phyloP scores from a whole-genome alignment of 2,797 vertebrate species.

The Paedocypris micromegethes region DNA sequence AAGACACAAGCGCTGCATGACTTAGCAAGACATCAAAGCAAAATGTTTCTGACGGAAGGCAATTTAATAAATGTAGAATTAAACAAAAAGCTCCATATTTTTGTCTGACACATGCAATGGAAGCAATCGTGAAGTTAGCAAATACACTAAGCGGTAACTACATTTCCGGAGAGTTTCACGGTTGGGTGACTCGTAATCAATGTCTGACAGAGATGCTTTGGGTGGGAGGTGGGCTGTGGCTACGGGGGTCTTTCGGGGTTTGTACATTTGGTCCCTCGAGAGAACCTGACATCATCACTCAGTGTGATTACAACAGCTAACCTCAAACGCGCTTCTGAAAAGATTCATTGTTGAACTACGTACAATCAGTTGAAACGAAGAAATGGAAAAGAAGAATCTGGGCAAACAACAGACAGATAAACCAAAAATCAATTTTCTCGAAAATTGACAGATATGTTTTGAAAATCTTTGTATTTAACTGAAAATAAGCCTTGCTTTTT shows the following conservation, averaged over 20 bases:
- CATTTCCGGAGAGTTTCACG: neutral
- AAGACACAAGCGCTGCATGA: neutral
- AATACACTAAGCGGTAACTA: too few species aligned
- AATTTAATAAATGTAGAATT: too few species aligned
- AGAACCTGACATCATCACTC: constrained; percentile 13
- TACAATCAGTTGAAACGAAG: neutral
- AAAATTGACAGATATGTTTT: too few species aligned
- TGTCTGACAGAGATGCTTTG: constrained; percentile 6
- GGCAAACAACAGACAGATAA: too few species aligned
- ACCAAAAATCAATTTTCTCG: too few species aligned
- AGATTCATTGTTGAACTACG: neutral
- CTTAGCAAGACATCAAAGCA: neutral
- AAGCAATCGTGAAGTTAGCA: too few species aligned
- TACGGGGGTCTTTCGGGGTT: neutral
- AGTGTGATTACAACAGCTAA: constrained; percentile 2
- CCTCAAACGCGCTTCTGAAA: constrained; percentile 4
- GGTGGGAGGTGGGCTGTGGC: neutral
- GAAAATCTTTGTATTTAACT: too few species aligned
- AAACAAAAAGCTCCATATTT: too few species aligned
- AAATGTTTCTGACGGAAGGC: too few species aligned
- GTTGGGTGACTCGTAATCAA: constrained; percentile 18
- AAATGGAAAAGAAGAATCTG: neutral
- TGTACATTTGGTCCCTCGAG: constrained; percentile 12
- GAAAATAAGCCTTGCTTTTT: too few species aligned
- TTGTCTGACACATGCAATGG: too few species aligned